Evolutionary conservation across 2,797 vertebrate genomes (phyloP).

Genomic region (Cuculus canorus): DNA sequence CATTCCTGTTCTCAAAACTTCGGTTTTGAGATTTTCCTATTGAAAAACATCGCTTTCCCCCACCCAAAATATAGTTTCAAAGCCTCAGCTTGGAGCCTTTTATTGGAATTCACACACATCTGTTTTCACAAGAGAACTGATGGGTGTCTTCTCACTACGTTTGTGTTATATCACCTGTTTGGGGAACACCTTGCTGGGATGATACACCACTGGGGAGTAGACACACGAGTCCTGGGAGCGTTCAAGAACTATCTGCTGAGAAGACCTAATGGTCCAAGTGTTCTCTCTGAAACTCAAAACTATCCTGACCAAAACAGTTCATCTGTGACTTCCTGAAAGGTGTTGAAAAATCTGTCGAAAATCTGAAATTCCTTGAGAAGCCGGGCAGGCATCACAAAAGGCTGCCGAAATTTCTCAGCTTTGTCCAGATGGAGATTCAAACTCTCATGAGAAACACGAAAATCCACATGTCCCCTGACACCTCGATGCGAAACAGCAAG

Average conservation of each 20-base stretch:
- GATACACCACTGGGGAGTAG: neutral
- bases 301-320: neutral
- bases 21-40: neutral
- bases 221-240: neutral
- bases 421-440: slow-evolving; percentile 24
- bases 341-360: slow-evolving; percentile 61
- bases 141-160: neutral
- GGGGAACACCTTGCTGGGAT: neutral
- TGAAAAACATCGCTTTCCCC: neutral
- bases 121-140: neutral
- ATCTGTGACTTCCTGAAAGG: slow-evolving; percentile 44
- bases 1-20: neutral
- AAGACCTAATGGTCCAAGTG: neutral
- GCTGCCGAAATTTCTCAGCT: neutral
- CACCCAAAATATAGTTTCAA: neutral
- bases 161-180: neutral
- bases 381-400: neutral
- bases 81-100: neutral
- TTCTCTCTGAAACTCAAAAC: neutral
- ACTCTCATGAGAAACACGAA: neutral
- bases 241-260: neutral
- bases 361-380: slow-evolving; percentile 18
- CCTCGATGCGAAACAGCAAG: neutral
- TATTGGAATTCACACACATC: neutral
- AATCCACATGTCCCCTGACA: neutral